These are phyloP conservation scores for Calonectris borealis DNA, from an alignment of 2,113 vertebrate species.

Conservation along the genomic window DNA sequence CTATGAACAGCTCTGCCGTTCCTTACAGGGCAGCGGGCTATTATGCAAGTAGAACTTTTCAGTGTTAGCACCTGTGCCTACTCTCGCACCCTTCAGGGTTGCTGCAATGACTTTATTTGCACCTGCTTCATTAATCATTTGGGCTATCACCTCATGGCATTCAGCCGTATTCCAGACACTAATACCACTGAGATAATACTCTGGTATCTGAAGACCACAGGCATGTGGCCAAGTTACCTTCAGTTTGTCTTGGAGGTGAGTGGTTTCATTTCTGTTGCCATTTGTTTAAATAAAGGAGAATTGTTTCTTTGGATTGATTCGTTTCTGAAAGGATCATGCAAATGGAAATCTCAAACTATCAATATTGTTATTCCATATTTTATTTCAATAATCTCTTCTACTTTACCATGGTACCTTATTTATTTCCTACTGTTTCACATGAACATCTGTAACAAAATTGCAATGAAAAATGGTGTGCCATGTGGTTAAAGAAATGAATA, in stretches of 20 bases:
- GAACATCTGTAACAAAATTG: not conserved
- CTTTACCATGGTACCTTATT: not conserved
- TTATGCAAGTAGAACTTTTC: slow-evolving; percentile 65
- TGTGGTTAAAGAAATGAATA: not conserved
- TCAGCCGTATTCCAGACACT: slow-evolving; percentile 45
- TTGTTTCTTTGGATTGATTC: not conserved
- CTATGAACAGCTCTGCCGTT: not conserved
- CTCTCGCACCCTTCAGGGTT: slow-evolving; percentile 56
- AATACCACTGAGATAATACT: slow-evolving; percentile 62
- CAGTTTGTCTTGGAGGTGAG: slow-evolving; percentile 35
- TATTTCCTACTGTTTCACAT: not conserved
- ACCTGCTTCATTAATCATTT: slow-evolving; percentile 55
- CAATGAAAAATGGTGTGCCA: not conserved
- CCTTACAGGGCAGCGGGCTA: slow-evolving; percentile 37
- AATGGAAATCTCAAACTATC: not conserved
- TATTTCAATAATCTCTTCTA: not conserved
- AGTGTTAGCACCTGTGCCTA: slow-evolving; percentile 56
- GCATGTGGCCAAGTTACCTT: slow-evolving; percentile 60
- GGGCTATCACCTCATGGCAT: slow-evolving; percentile 51
- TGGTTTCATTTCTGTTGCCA: not conserved
- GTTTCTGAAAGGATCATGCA: not conserved
- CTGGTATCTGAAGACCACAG: slow-evolving; percentile 74
- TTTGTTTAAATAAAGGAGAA: not conserved
- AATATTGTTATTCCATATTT: not conserved
- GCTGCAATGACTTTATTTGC: slow-evolving; percentile 67